These are phyloP conservation scores for Nezara viridula DNA, from an alignment of 2,888 invertebrate species.

Conservation along the genomic window DNA sequence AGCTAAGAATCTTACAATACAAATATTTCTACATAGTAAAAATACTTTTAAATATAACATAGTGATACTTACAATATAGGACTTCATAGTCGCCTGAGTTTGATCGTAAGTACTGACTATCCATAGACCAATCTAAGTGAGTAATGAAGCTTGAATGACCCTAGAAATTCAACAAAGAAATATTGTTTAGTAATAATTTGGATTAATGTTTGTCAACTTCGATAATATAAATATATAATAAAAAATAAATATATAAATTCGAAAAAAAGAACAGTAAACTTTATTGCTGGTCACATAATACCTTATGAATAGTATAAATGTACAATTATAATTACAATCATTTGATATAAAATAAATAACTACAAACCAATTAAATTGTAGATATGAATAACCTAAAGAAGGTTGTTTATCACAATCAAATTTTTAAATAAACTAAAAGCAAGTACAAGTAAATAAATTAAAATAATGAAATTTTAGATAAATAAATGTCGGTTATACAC, in stretches of 20 bases:
- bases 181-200: neutral
- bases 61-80: slow-evolving; percentile 83
- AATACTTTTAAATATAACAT: neutral
- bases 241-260: neutral
- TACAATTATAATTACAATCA: too few species aligned
- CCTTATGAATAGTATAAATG: too few species aligned
- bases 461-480: too few species aligned
- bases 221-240: neutral
- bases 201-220: neutral
- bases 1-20: too few species aligned
- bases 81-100: slow-evolving; percentile 93
- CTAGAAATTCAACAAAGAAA: slow-evolving; percentile 71
- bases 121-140: slow-evolving; percentile 90
- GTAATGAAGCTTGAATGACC: slow-evolving; percentile 93
- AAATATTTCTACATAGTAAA: neutral
- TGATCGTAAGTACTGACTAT: slow-evolving; percentile 84
- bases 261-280: too few species aligned
- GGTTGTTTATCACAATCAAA: too few species aligned
- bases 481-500: too few species aligned
- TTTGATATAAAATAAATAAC: neutral
- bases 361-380: too few species aligned
- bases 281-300: too few species aligned
- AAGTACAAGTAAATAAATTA: too few species aligned
- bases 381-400: too few species aligned
- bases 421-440: too few species aligned